Percentiles rank a stretch among this genome's conserved stretches.
Conservation (phyloP, 2,797 vertebrate genomes). For the Macroramphosus scolopax region DNA sequence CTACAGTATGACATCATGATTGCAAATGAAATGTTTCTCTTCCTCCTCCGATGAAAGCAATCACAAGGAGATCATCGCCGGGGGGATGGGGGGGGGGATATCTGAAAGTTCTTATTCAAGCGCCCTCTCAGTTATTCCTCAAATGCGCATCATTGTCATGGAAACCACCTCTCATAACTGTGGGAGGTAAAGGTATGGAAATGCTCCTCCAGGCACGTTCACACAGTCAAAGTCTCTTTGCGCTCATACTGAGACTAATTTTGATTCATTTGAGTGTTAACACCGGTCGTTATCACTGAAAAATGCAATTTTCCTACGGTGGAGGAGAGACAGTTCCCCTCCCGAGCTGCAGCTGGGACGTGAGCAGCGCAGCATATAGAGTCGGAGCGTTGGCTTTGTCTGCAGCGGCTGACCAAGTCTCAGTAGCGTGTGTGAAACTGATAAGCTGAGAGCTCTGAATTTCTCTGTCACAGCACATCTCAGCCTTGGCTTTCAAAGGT, state of each 20-base stretch:
- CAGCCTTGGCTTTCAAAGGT: constrained; percentile 24
- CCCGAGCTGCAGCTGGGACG: too few species aligned
- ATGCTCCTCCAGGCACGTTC: constrained; percentile 16
- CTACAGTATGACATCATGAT: constrained; percentile 19
- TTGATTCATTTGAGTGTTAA: constrained; percentile 44
- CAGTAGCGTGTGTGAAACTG: constrained; percentile 4
- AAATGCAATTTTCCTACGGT: constrained; percentile 42
- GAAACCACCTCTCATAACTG: constrained; percentile 50
- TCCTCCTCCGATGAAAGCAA: constrained; percentile 37
- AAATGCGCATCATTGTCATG: constrained; percentile 61
- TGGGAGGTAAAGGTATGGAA: constrained; percentile 15
- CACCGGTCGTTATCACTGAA: constrained; percentile 33
- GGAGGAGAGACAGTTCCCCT: constrained; percentile 9
- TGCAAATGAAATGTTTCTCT: constrained; percentile 43
- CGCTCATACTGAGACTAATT: constrained; percentile 30
- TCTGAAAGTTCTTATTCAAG: constrained; percentile 37
- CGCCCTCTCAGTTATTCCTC: constrained; percentile 33
- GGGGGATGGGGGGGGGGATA: not conserved
- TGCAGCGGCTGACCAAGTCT: constrained; percentile 5
- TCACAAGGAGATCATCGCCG: constrained; percentile 26
- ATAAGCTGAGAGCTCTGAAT: too few species aligned
- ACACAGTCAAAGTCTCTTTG: constrained; percentile 17
- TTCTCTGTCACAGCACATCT: constrained; percentile 2
- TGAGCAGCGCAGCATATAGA: too few species aligned
- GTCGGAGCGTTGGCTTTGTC: too few species aligned